Conservation (phyloP, 2,888 invertebrate genomes). For the Tiliacea aurago region DNA sequence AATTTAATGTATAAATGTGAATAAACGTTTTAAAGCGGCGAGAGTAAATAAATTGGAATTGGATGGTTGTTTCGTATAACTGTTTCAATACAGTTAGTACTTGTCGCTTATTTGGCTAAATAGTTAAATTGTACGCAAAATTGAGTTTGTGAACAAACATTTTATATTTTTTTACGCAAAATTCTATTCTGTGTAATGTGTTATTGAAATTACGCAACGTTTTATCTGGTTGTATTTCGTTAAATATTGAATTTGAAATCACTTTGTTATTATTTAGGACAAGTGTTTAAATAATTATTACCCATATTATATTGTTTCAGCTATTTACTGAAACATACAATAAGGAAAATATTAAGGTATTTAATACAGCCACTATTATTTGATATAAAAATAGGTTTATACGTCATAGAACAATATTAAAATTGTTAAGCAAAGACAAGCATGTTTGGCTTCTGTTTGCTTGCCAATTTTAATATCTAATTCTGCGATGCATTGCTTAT, state of each 20-base stretch:
- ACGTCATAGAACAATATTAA: neutral
- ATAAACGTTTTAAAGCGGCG: slow-evolving; percentile 24
- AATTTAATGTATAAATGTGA: slow-evolving; percentile 38
- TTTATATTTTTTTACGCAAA: slow-evolving; percentile 40
- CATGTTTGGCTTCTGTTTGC: too few relatives aligned
- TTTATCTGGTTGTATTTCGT: neutral
- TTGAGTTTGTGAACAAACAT: slow-evolving; percentile 41
- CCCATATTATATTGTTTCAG: neutral
- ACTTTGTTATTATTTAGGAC: neutral
- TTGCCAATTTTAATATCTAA: too few relatives aligned
- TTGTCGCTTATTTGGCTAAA: slow-evolving; percentile 44
- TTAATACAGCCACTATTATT: neutral
- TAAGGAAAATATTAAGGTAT: neutral
- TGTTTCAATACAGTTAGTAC: slow-evolving; percentile 41
- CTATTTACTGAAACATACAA: neutral
- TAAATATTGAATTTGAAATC: neutral
- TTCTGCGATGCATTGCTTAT: too few relatives aligned
- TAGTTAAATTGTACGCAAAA: slow-evolving; percentile 24
- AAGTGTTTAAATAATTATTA: neutral
- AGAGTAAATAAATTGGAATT: slow-evolving; percentile 43
- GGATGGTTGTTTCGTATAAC: slow-evolving; percentile 24
- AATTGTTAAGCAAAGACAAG: rapidly evolving
- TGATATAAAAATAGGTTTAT: neutral
- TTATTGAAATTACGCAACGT: neutral
- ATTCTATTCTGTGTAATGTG: neutral